Evolutionary conservation across 2,888 invertebrate species (phyloP), one percentile per base, ranked within the genome.

Genomic region (Drosophila paranaensis): DNA sequence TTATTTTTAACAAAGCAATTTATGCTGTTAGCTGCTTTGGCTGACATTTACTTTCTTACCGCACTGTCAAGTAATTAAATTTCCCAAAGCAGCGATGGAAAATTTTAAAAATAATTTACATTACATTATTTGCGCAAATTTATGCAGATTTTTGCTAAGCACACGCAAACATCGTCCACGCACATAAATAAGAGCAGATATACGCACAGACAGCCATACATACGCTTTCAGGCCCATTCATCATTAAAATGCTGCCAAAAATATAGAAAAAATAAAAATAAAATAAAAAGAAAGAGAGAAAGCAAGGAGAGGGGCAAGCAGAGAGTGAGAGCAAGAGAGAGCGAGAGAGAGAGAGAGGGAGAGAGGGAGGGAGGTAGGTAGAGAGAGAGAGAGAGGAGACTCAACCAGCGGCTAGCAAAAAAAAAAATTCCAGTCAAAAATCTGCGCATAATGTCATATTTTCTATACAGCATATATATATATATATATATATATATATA

Each of bases 171-270:
- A 57, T 30, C 48, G 50, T 14, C 48, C 35, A 51, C 10, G 61
- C 39, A 53, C 56, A 53, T 25, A 48, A 27, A 60, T 11, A 45
- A 6, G 30, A 16, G 48, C 27, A 37, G 16, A 27, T 27, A 25
- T 6, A 25, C n/a, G n/a, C 30, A 37, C 37, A 42, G n/a, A 42
- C 40, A 65, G 25, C 35, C 53, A 20, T 20, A 20, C 20, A 20
- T 20, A 35, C 55, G 48, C 60, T 68, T 67, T 43, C 55, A 50
- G 57, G 54, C 42, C 39, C 69, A 86, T 83, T 69, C 84, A 75
- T 83, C 82, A 83, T 83, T 86, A 77, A 83, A 83, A 83, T 74
- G 79, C 67, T 55, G 61, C 48, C 58, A 56, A 70, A 82, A 78
- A 73, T 70, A 77, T 74, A 76, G 64, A 67, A 80, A 67, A 80